Conservation (phyloP, 2,888 invertebrate genomes). For the Dolomedes plantarius region DNA sequence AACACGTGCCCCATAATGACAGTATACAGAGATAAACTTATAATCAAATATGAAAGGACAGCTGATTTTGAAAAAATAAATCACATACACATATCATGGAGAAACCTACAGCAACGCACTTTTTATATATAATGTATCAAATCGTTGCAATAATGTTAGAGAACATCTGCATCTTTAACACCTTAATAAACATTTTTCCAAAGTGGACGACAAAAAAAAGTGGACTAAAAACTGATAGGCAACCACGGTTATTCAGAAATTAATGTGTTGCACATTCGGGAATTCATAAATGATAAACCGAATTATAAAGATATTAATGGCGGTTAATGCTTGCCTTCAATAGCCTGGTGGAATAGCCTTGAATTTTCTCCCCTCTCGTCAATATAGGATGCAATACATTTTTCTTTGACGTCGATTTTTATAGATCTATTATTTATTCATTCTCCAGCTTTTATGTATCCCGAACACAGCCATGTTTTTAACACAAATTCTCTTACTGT, state of each 20-base stretch:
- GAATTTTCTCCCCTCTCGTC: background rate
- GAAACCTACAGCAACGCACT: too few relatives aligned
- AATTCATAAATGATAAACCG: conserved; percentile 4
- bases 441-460: background rate
- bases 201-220: background rate
- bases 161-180: too few relatives aligned
- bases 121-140: too few relatives aligned
- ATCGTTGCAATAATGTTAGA: too few relatives aligned
- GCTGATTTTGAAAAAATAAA: background rate
- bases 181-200: too few relatives aligned
- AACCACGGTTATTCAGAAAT: background rate
- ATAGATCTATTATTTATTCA: conserved; percentile 11
- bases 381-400: background rate
- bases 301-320: conserved; percentile 17
- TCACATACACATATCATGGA: too few relatives aligned
- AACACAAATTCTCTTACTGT: background rate
- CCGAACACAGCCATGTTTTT: background rate
- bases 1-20: too few relatives aligned
- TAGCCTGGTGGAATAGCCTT: background rate
- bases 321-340: background rate
- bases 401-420: background rate
- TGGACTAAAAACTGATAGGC: background rate
- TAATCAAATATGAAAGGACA: background rate
- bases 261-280: background rate
- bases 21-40: too few relatives aligned